Conservation (phyloP, 2,888 invertebrate species). For the Agrotis segetum region DNA sequence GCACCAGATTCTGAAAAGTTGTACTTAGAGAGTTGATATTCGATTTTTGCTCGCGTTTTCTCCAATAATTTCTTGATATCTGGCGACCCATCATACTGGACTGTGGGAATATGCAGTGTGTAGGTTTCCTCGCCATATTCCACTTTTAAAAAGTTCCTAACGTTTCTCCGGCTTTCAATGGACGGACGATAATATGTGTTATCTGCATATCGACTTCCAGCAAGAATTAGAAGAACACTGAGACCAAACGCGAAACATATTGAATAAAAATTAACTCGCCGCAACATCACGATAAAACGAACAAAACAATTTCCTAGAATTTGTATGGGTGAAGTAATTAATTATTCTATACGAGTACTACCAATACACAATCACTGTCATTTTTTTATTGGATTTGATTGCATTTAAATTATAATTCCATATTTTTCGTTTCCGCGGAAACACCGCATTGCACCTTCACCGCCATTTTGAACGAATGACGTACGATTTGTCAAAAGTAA, state of each 20-base stretch:
- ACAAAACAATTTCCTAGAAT: constrained; percentile 71
- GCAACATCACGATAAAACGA: constrained; percentile 86
- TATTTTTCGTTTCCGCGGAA: constrained; percentile 87
- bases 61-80: constrained; percentile 83
- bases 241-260: constrained; percentile 90
- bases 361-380: constrained; percentile 80
- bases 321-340: constrained; percentile 72
- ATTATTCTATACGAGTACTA: constrained; percentile 77
- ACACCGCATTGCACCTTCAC: constrained; percentile 90
- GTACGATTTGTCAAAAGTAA: constrained; percentile 65
- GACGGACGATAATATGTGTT: constrained; percentile 88
- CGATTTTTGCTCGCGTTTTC: constrained; percentile 81
- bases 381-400: constrained; percentile 80
- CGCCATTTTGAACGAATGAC: constrained; percentile 82
- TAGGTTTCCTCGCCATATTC: constrained; percentile 86
- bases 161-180: constrained; percentile 83
- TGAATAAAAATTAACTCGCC: constrained; percentile 88
- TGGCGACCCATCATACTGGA: constrained; percentile 80
- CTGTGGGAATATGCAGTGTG: constrained; percentile 79
- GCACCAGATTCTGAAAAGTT: constrained; percentile 82
- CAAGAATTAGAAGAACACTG: constrained; percentile 89
- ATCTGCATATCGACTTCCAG: constrained; percentile 90
- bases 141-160: constrained; percentile 91
- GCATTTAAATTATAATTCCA: constrained; percentile 84
- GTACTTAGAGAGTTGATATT: constrained; percentile 81